Evolutionary conservation across 2,113 vertebrate species (phyloP).

Genomic region (Mesocricetus auratus): DNA sequence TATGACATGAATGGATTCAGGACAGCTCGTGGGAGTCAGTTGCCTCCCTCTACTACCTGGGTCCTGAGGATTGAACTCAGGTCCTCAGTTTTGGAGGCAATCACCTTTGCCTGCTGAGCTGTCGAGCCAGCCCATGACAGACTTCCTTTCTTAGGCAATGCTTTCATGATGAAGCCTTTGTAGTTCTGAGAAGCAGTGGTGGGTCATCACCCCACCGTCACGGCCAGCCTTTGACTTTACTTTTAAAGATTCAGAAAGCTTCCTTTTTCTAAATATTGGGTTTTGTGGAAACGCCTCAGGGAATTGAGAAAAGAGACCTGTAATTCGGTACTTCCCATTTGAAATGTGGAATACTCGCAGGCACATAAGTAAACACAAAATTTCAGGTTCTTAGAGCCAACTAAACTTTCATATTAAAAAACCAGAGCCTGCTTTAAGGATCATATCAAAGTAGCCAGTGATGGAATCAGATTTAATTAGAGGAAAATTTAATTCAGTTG

Average conservation of each 20-base stretch:
- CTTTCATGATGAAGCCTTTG: conserved; percentile 33
- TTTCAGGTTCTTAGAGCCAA: not conserved
- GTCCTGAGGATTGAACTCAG: not conserved
- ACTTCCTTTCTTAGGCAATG: not conserved
- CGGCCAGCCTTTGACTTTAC: not conserved
- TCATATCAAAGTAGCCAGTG: not conserved
- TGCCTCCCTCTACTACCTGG: not conserved
- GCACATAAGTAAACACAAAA: not conserved
- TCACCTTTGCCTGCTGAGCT: not conserved
- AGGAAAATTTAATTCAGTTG: not conserved
- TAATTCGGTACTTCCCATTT: not conserved
- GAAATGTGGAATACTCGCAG: not conserved
- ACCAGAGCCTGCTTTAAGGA: not conserved
- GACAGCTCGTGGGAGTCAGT: not conserved
- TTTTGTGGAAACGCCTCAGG: not conserved
- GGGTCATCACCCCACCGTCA: not conserved
- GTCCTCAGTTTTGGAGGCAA: not conserved
- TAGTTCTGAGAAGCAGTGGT: not conserved
- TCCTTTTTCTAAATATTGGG: not conserved
- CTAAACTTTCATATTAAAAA: conserved; percentile 19
- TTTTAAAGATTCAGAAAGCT: not conserved
- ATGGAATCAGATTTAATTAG: not conserved
- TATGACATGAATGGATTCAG: not conserved
- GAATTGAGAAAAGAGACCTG: not conserved
- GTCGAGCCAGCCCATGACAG: not conserved